A percentile compares a stretch with the other conserved stretches of the same genome.
Evolutionary conservation across 2,797 vertebrate species (phyloP).

Genomic region (Ctenopoma multispine): DNA sequence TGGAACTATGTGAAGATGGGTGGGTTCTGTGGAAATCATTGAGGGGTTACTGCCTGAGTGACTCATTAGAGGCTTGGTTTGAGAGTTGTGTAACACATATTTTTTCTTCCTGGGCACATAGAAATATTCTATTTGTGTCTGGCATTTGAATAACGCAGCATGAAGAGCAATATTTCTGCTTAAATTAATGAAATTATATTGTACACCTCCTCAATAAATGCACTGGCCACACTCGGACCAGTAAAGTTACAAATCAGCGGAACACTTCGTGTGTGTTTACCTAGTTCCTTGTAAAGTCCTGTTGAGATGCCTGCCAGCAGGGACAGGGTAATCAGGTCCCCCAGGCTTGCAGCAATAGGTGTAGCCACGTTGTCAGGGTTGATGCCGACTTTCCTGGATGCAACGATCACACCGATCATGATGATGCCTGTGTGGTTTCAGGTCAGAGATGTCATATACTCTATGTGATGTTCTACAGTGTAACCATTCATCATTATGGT

Average conservation of each 20-base stretch:
- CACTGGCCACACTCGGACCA: neutral
- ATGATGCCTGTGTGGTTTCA: conserved; percentile 88
- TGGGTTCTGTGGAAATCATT: conserved; percentile 3
- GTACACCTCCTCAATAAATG: neutral
- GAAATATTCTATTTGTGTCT: no score
- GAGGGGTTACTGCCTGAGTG: neutral
- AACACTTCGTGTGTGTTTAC: conserved; percentile 73
- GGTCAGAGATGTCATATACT: conserved; percentile 12
- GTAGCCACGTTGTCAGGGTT: conserved; percentile 99
- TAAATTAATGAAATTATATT: neutral
- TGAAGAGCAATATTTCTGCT: neutral
- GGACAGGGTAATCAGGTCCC: conserved; percentile 96
- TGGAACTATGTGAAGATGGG: conserved; percentile 24
- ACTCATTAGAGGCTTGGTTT: neutral
- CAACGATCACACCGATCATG: conserved; percentile 98
- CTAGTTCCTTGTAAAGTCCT: conserved; percentile 93
- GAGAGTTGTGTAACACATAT: neutral
- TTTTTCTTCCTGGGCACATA: no score
- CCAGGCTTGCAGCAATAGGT: conserved; percentile 96
- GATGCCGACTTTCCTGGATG: conserved; percentile 95
- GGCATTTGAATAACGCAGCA: no score
- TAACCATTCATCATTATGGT: neutral
- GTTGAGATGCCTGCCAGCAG: conserved; percentile 96
- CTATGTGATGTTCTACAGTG: neutral
- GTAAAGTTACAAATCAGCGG: neutral